phyloP scores from a whole-genome alignment of 1,140 invertebrate genomes.

The Leptopilina clavipes region DNA sequence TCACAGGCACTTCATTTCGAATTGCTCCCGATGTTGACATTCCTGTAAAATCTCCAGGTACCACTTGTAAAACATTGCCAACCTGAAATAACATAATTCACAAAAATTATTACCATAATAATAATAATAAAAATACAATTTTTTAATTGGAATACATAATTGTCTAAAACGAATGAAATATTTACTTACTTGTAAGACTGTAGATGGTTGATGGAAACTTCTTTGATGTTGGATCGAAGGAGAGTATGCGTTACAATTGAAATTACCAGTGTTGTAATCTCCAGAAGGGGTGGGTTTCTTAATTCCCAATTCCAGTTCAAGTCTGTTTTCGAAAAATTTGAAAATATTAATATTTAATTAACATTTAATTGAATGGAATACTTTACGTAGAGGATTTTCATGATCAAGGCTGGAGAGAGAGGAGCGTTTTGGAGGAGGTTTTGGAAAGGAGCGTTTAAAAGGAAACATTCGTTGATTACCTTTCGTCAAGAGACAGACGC shows the following conservation, averaged over 20 bases:
- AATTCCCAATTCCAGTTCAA: constrained; percentile 71
- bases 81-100: constrained; percentile 65
- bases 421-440: too few species aligned
- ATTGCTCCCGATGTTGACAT: constrained; percentile 35
- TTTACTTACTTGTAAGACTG: constrained; percentile 67
- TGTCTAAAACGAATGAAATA: neutral
- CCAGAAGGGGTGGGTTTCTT: constrained; percentile 61
- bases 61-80: constrained; percentile 78
- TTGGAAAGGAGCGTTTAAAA: neutral
- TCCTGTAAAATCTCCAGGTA: constrained; percentile 65
- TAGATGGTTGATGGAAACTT: constrained; percentile 65
- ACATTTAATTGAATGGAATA: constrained; percentile 15
- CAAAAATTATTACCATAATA: neutral
- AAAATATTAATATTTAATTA: neutral
- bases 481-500: constrained; percentile 72
- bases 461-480: constrained; percentile 50
- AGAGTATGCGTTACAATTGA: constrained; percentile 53
- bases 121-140: neutral
- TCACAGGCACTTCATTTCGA: constrained; percentile 41
- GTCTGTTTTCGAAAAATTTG: constrained; percentile 50
- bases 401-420: neutral
- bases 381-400: neutral
- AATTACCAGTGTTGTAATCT: constrained; percentile 50
- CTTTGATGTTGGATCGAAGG: constrained; percentile 56
- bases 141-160: neutral